These are phyloP conservation scores for Muscina levida DNA, from an alignment of 2,888 invertebrate species.

Conservation along the genomic window DNA sequence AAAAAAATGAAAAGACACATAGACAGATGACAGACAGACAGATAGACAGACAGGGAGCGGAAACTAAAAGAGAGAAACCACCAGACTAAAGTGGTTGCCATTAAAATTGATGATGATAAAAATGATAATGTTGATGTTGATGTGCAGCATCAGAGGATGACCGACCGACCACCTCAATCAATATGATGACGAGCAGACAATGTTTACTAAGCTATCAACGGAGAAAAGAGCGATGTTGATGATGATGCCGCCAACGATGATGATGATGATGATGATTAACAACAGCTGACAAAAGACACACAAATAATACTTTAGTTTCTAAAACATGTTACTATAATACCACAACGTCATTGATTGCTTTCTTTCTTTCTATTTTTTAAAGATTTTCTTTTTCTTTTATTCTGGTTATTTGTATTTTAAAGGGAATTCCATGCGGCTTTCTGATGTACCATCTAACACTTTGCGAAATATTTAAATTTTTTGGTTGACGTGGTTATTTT, in stretches of 20 bases:
- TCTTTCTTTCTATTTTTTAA: background rate
- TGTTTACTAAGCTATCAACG: too few relatives aligned
- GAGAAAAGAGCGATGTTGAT: background rate
- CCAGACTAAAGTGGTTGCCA: background rate
- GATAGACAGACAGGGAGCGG: too few relatives aligned
- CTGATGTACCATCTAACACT: background rate
- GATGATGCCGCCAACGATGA: background rate
- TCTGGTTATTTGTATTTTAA: background rate
- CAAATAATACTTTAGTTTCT: too few relatives aligned
- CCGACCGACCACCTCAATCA: background rate
- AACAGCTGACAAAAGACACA: background rate
- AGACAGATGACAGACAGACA: too few relatives aligned
- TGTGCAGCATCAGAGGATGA: background rate
- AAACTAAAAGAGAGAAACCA: background rate
- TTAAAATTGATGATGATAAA: background rate
- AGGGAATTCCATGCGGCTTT: conserved; percentile 10
- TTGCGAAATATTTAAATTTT: too few relatives aligned
- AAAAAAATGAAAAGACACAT: too few relatives aligned
- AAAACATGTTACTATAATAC: too few relatives aligned
- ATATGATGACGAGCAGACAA: too few relatives aligned
- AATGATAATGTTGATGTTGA: background rate
- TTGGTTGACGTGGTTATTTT: too few relatives aligned
- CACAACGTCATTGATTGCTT: too few relatives aligned
- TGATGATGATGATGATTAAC: background rate
- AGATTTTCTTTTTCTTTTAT: background rate